Evolutionary conservation across 2,888 invertebrate species (phyloP).

Genomic region (Pterostichus niger): DNA sequence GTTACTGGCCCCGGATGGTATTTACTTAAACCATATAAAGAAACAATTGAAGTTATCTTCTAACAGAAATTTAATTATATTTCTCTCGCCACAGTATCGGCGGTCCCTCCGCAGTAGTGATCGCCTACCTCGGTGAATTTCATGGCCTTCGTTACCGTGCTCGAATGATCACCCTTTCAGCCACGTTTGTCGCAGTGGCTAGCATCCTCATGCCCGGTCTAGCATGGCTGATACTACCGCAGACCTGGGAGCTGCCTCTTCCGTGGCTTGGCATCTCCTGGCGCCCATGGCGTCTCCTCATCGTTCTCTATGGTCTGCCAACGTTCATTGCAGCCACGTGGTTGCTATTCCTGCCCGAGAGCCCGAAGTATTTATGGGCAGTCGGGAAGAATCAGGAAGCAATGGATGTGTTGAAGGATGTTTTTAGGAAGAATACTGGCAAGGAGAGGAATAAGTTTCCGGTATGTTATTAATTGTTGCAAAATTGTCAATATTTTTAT

Average conservation of each 20-base stretch:
- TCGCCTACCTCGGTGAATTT: constrained; percentile 79
- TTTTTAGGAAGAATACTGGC: constrained; percentile 74
- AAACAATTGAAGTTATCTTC: too few species aligned
- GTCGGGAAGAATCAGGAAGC: constrained; percentile 73
- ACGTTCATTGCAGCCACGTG: constrained; percentile 73
- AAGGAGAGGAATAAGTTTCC: constrained; percentile 72
- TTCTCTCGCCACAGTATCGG: constrained; percentile 72
- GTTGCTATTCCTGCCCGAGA: constrained; percentile 74
- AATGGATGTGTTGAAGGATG: constrained; percentile 72
- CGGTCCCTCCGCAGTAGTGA: constrained; percentile 78
- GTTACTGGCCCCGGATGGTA: too few species aligned
- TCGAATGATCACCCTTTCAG: constrained; percentile 76
- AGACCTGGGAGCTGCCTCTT: constrained; percentile 75
- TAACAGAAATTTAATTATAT: too few species aligned
- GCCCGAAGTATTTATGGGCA: constrained; percentile 75
- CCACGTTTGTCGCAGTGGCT: constrained; percentile 75
- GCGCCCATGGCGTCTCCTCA: constrained; percentile 75
- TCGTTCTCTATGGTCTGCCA: constrained; percentile 74
- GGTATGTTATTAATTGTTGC: constrained; percentile 68
- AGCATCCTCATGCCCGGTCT: constrained; percentile 75
- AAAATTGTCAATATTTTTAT: too few species aligned
- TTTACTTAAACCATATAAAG: too few species aligned
- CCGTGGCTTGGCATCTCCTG: constrained; percentile 77
- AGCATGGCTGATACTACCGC: constrained; percentile 75
- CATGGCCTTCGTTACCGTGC: constrained; percentile 77